Conservation (phyloP, 2,113 vertebrate genomes). For the Pyxicephalus adspersus region DNA sequence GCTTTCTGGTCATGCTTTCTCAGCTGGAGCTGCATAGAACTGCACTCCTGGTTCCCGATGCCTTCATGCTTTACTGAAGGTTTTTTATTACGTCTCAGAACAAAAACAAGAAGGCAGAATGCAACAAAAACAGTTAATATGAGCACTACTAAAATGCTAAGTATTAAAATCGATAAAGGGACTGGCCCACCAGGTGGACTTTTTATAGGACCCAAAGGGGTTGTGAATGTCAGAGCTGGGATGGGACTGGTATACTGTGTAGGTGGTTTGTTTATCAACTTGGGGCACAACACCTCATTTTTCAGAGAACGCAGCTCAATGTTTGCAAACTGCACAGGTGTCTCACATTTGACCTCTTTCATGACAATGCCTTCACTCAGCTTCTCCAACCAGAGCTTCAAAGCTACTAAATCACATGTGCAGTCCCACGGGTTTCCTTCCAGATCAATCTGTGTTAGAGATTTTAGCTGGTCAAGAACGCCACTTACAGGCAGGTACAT, state of each 20-base stretch:
- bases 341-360: constrained; percentile 91
- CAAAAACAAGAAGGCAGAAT: constrained; percentile 96
- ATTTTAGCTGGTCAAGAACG: constrained; percentile 91
- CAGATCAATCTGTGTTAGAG: constrained; percentile 93
- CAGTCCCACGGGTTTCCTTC: constrained; percentile 98
- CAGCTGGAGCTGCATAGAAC: constrained; percentile 90
- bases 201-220: constrained; percentile 84
- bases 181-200: constrained; percentile 92
- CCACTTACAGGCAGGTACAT: constrained; percentile 98
- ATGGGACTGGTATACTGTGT: constrained; percentile 82
- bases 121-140: constrained; percentile 97
- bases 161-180: constrained; percentile 94
- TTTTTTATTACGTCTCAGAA: constrained; percentile 94
- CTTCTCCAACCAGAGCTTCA: constrained; percentile 97
- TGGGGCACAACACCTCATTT: constrained; percentile 95
- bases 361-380: constrained; percentile 88
- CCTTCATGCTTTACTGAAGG: constrained; percentile 88
- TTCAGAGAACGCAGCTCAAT: constrained; percentile 91
- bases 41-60: constrained; percentile 87
- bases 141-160: constrained; percentile 95
- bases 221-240: constrained; percentile 78
- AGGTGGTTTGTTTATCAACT: constrained; percentile 88
- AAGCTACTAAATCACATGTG: constrained; percentile 93
- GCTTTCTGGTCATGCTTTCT: constrained; percentile 87
- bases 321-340: constrained; percentile 93